Evolutionary conservation across 2,797 vertebrate species (phyloP).

Genomic region (Chlorospingus semifuscus): DNA sequence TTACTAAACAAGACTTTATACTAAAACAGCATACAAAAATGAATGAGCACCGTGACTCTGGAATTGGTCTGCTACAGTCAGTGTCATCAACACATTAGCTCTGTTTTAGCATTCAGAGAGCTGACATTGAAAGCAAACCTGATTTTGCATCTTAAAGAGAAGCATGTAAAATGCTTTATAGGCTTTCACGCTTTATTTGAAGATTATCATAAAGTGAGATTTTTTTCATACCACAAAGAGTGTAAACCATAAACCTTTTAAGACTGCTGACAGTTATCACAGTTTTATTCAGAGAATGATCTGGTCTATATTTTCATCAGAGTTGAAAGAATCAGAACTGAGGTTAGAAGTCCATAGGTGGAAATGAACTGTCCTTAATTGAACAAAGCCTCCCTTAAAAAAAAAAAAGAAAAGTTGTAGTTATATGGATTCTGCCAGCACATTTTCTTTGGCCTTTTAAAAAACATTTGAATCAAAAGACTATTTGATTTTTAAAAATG

Average conservation of each 20-base stretch:
- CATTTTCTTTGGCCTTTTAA: constrained; percentile 31
- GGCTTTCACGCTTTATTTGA: constrained; percentile 62
- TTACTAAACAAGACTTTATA: not conserved
- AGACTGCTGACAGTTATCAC: not conserved
- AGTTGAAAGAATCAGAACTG: not conserved
- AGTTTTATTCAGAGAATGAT: constrained; percentile 10
- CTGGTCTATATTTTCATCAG: not conserved
- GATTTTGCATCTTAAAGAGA: constrained; percentile 39
- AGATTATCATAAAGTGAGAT: constrained; percentile 60
- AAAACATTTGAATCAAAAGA: constrained; percentile 57
- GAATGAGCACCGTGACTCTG: not conserved
- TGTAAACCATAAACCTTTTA: constrained; percentile 44
- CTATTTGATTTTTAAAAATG: constrained; percentile 46
- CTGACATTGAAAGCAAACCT: not conserved
- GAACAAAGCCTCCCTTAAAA: not conserved
- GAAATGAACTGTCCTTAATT: constrained; percentile 5
- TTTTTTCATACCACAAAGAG: constrained; percentile 45
- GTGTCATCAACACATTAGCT: not conserved
- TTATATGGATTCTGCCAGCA: constrained; percentile 31
- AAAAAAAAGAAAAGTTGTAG: not conserved
- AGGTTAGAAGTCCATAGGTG: not conserved
- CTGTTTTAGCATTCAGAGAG: constrained; percentile 19
- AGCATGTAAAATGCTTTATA: constrained; percentile 44
- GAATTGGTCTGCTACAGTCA: not conserved
- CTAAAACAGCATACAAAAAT: not conserved